phyloP scores from a whole-genome alignment of 2,797 vertebrate genomes.

The Crenichthys baileyi region DNA sequence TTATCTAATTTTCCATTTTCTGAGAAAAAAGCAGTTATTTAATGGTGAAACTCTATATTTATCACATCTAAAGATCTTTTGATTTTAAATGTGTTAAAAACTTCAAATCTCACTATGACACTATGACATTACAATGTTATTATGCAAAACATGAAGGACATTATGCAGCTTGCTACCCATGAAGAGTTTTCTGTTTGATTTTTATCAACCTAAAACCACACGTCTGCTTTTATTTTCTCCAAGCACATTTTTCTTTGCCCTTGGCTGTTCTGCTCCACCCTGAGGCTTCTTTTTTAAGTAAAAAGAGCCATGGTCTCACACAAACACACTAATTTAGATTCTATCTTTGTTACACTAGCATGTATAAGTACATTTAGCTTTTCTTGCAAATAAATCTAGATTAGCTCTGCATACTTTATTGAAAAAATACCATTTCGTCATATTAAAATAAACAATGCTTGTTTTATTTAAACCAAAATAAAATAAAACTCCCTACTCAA shows the following conservation, averaged over 20 bases:
- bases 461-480: slow-evolving; percentile 3
- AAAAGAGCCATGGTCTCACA: not conserved
- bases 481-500: slow-evolving; percentile 33
- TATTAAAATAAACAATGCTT: slow-evolving; percentile 5
- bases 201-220: slow-evolving; percentile 21
- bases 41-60: not conserved
- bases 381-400: not conserved
- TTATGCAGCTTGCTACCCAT: slow-evolving; percentile 1
- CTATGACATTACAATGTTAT: slow-evolving; percentile 14
- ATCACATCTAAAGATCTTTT: not conserved
- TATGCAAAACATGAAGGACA: slow-evolving; percentile 13
- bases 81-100: not conserved
- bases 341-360: not conserved
- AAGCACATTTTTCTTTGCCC: slow-evolving; percentile 12
- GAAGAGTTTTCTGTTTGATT: slow-evolving; percentile 11
- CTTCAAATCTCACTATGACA: too few species aligned
- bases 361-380: not conserved
- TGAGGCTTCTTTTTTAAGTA: slow-evolving; percentile 1
- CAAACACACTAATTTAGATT: not conserved
- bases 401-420: not conserved
- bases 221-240: slow-evolving; percentile 13
- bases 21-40: too few species aligned
- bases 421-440: not conserved
- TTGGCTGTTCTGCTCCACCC: slow-evolving; percentile 6
- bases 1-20: not conserved